Evolutionary conservation across 2,113 vertebrate species (phyloP).

Genomic region (Eonycteris spelaea): DNA sequence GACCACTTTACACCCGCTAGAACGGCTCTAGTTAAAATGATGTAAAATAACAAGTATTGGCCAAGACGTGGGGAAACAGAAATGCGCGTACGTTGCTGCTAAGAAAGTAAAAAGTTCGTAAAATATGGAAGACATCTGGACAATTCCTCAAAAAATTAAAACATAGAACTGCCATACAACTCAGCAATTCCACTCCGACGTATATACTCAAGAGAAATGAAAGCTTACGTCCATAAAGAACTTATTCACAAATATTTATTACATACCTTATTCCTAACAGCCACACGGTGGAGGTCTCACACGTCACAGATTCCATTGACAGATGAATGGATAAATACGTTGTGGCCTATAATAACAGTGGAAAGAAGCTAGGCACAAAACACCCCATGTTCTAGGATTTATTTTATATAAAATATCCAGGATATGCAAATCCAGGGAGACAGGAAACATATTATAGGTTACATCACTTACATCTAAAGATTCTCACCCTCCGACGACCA

Average conservation of each 20-base stretch:
- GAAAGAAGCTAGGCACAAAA: background rate
- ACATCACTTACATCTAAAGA: background rate
- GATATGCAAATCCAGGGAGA: background rate
- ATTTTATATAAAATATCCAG: background rate
- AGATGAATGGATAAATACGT: background rate
- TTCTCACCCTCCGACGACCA: background rate
- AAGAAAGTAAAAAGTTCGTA: background rate
- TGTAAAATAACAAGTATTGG: background rate
- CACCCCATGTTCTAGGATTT: fast-evolving
- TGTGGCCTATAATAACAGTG: background rate
- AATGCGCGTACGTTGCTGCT: background rate
- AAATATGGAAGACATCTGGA: background rate
- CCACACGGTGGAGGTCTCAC: background rate
- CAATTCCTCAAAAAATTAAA: background rate
- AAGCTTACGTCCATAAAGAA: background rate
- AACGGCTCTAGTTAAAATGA: background rate
- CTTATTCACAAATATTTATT: background rate
- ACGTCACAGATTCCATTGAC: background rate
- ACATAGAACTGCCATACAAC: background rate
- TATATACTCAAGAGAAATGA: background rate
- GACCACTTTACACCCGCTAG: background rate
- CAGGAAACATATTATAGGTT: background rate
- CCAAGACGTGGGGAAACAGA: background rate
- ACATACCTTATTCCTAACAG: background rate
- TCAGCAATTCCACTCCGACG: background rate